Evolutionary conservation across 1,140 invertebrate species (phyloP).

Genomic region (Aradophagus sp.): DNA sequence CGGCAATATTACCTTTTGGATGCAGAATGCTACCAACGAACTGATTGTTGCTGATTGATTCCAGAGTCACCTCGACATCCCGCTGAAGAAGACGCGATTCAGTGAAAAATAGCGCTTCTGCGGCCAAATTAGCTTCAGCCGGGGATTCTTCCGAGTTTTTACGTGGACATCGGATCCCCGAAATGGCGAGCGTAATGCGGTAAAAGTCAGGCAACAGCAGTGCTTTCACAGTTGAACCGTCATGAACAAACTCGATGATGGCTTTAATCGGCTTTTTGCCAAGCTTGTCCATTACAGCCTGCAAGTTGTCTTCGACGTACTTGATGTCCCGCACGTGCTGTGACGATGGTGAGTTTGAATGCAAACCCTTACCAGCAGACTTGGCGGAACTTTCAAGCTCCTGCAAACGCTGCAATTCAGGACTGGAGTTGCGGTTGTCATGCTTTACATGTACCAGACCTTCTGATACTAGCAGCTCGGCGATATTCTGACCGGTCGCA

Average conservation of each 20-base stretch:
- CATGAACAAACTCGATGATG: slow-evolving; percentile 95
- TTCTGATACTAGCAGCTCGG: slow-evolving; percentile 89
- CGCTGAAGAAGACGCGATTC: slow-evolving; percentile 93
- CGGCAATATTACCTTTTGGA: slow-evolving; percentile 96
- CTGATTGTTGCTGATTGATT: slow-evolving; percentile 93
- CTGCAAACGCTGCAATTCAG: slow-evolving; percentile 81
- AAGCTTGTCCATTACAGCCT: slow-evolving; percentile 87
- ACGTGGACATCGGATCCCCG: slow-evolving; percentile 91
- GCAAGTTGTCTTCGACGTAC: slow-evolving; percentile 89
- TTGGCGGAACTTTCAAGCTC: slow-evolving; percentile 95
- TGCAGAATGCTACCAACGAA: slow-evolving; percentile 96
- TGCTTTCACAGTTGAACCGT: slow-evolving; percentile 94
- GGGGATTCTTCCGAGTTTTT: slow-evolving; percentile 81
- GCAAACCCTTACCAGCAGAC: slow-evolving; percentile 89
- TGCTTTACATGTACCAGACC: slow-evolving; percentile 90
- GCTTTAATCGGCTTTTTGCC: slow-evolving; percentile 87
- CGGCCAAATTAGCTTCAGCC: slow-evolving; percentile 80
- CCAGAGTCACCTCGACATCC: slow-evolving; percentile 94
- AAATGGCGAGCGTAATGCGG: slow-evolving; percentile 94
- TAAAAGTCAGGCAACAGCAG: slow-evolving; percentile 92
- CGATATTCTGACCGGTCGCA: slow-evolving; percentile 87
- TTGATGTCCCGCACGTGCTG: slow-evolving; percentile 89
- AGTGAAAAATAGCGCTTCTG: slow-evolving; percentile 92
- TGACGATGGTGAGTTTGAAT: slow-evolving; percentile 75
- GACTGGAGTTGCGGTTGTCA: slow-evolving; percentile 80